phyloP scores from a whole-genome alignment of 2,888 invertebrate species.

The Diogma glabrata region DNA sequence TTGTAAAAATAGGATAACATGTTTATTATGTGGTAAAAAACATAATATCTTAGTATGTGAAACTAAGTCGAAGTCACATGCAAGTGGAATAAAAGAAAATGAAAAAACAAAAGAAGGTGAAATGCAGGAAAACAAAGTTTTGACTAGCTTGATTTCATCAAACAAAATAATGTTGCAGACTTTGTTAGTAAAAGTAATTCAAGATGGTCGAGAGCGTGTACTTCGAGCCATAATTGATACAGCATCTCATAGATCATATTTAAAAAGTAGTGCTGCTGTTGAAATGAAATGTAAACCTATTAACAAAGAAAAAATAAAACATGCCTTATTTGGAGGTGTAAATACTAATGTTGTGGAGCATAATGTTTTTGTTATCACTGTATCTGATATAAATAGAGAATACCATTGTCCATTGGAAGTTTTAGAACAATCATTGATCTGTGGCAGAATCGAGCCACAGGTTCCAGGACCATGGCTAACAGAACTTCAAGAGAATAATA shows the following conservation, averaged over 20 bases:
- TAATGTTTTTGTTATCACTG: background rate
- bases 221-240: background rate
- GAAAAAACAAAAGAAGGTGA: background rate
- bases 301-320: conserved; percentile 5
- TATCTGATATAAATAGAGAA: background rate
- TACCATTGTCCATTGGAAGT: background rate
- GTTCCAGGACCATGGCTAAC: background rate
- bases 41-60: background rate
- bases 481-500: background rate
- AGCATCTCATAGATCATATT: conserved; percentile 16
- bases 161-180: background rate
- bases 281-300: conserved; percentile 10
- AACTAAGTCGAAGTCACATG: too few relatives aligned
- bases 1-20: background rate
- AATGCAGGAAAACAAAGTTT: background rate
- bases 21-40: background rate
- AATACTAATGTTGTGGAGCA: background rate
- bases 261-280: conserved; percentile 11
- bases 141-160: background rate
- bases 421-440: background rate
- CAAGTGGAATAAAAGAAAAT: background rate
- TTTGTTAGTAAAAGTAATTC: background rate
- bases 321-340: background rate
- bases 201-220: background rate
- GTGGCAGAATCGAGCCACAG: background rate